Evolutionary conservation across 2,113 vertebrate genomes (phyloP), one percentile per base, ranked within the genome.

Genomic region (Tenebrosternarchus preto): DNA sequence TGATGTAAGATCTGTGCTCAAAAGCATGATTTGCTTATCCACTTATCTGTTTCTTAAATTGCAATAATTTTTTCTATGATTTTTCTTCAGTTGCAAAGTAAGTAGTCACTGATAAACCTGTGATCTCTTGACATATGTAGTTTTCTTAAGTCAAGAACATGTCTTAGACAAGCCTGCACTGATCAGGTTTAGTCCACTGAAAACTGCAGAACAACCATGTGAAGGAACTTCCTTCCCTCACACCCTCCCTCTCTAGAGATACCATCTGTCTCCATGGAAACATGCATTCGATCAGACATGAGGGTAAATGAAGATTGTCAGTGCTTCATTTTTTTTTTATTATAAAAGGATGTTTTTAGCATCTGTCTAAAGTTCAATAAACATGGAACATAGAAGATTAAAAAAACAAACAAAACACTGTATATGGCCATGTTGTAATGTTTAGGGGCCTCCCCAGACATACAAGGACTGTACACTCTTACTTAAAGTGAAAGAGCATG

Each of bases 221-320:
- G 12, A 79, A 29, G 64, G 55, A 73, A 73, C 74, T 57, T 6
- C 19, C 61, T 61, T 59, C 20, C 76, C 71, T 64, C 43, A 29
- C 72, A 43, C 53, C 39, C 31, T 3, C 16, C 20, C 17, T 43
- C n/a, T 19, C 33, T 29, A 6, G 29, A 20, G 20, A 5, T 24
- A 72, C 43, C 66, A 71, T 73, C 27, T 64, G 75, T 85, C 78
- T 19, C 77, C 73, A 82, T 80, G 80, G 77, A 61, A 80, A 82
- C 84, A 68, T 66, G 59, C 73, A 76, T 68, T 69, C 68, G 67
- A 74, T 76, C 76, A 59, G 46, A 70, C 27, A 55, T 36, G 29
- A 46, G 43, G 66, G 77, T 53, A 85, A 61, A 73, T 66, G 61
- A 67, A 74, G 57, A 84, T 57, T 75, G 74, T 61, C 2, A 46